These are phyloP conservation scores for Dryobates pubescens DNA, from an alignment of 2,797 vertebrate species.

Conservation along the genomic window DNA sequence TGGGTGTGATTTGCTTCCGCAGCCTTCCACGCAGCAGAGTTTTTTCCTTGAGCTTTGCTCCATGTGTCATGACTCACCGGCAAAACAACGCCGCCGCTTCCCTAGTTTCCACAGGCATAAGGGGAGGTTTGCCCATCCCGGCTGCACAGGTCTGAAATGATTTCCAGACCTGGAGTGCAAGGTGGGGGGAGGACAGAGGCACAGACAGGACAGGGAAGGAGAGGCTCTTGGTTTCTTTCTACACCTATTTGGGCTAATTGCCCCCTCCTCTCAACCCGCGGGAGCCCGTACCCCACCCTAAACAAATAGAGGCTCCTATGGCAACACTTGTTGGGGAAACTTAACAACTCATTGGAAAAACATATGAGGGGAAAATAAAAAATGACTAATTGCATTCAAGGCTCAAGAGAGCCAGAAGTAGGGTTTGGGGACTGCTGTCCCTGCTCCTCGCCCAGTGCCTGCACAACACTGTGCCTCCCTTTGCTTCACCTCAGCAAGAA, in stretches of 20 bases:
- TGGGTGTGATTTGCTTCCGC: constrained; percentile 36
- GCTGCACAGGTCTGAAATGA: constrained; percentile 34
- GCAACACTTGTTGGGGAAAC: constrained; percentile 74
- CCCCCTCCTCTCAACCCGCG: constrained; percentile 53
- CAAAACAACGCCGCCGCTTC: constrained; percentile 45
- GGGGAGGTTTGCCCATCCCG: constrained; percentile 18
- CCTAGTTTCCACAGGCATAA: constrained; percentile 56
- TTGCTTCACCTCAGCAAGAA: background rate
- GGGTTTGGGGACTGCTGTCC: background rate
- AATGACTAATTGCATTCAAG: constrained; percentile 64
- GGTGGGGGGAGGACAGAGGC: constrained; percentile 19
- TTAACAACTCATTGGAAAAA: constrained; percentile 72
- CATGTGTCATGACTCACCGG: constrained; percentile 63
- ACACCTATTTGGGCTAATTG: constrained; percentile 71
- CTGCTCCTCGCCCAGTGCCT: background rate
- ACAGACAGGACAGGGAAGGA: constrained; percentile 22
- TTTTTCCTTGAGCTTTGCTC: constrained; percentile 60
- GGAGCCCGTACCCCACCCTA: constrained; percentile 66
- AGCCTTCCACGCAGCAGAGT: background rate
- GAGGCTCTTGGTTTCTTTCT: constrained; percentile 44
- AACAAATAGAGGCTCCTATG: constrained; percentile 78
- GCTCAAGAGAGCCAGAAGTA: constrained; percentile 38
- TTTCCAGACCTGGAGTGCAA: constrained; percentile 60
- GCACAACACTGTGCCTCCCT: background rate
- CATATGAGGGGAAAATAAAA: constrained; percentile 61